Evolutionary conservation across 2,113 vertebrate genomes (phyloP).

Genomic region (Pachycephala philippinensis): DNA sequence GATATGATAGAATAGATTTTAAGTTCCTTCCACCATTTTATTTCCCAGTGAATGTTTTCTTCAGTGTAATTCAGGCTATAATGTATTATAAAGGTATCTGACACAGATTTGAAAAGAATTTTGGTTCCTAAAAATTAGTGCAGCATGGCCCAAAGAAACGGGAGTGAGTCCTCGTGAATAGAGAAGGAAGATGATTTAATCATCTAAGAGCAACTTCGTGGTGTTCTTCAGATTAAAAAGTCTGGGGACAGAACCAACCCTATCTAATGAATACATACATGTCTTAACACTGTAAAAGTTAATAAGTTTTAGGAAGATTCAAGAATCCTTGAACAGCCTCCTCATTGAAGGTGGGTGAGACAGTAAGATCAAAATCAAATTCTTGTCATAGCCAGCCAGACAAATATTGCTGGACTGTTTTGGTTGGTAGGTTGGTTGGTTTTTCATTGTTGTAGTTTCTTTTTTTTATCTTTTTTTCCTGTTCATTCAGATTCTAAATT

Average conservation of each 20-base stretch:
- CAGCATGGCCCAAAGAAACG: background rate
- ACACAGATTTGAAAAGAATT: background rate
- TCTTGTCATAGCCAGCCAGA: background rate
- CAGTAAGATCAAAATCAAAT: background rate
- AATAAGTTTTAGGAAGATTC: background rate
- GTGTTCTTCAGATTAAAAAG: background rate
- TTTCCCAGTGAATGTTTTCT: background rate
- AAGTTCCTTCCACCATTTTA: background rate
- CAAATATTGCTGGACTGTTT: background rate
- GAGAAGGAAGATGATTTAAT: background rate
- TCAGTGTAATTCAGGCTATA: background rate
- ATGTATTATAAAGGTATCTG: background rate
- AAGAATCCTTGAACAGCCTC: background rate
- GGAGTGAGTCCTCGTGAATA: background rate
- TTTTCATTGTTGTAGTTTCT: background rate
- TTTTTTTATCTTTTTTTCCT: too few species aligned
- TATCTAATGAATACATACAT: background rate
- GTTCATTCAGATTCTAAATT: background rate
- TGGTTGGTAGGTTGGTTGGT: fast-evolving
- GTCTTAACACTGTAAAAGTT: background rate
- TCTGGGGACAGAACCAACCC: background rate
- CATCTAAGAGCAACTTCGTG: background rate
- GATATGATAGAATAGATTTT: background rate
- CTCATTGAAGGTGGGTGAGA: background rate
- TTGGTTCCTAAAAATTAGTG: background rate